Evolutionary conservation across 2,888 invertebrate genomes (phyloP), one percentile per base, ranked within the genome.

Genomic region (Polymixis flavicincta): DNA sequence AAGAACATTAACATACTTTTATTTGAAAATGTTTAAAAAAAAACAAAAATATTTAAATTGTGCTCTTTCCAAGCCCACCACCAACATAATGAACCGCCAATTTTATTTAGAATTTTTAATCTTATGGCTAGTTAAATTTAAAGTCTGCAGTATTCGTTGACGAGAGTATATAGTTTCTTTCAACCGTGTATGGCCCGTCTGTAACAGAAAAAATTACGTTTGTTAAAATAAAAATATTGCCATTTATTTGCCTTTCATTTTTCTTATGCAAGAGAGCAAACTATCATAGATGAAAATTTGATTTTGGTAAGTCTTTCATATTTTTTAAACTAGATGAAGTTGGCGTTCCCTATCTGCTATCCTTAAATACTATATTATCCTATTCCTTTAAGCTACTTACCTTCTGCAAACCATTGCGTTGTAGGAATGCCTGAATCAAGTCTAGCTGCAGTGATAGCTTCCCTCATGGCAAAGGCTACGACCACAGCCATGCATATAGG

Each of bases 381-480:
- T n/a, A n/a, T n/a, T n/a, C n/a, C n/a, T n/a, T n/a, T n/a, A n/a
- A n/a, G n/a, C 45, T 22, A 1, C 28, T 37, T 93, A 97, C 98
- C 96, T 80, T 98, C 94, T 76, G 93, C 91, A 88, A 97, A 97
- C 97, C 97, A 98, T 25, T 93, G 89, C 0, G 91, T 93, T 22
- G 93, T 92, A 0, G 92, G 93, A 65, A 95, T 91, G 59, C 97
- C 97, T 25, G 97, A 95, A 65, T 98, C 97, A 37, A 88, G 88
- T 85, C 98, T 95, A 0, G 97, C 97, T 13, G 97, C 96, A 76
- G 96, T 94, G 14, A 98, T 91, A 0, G 98, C 98, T 83, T 97
- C 94, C 64, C 97, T 96, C 55, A 98, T 92, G 1, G 98, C 98
- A 67, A 97, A 94, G 6, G 97, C 95, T 2, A 97, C 92, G 0